These are phyloP conservation scores for Tympanuchus pallidicinctus DNA, from an alignment of 2,113 vertebrate genomes.

Conservation along the genomic window DNA sequence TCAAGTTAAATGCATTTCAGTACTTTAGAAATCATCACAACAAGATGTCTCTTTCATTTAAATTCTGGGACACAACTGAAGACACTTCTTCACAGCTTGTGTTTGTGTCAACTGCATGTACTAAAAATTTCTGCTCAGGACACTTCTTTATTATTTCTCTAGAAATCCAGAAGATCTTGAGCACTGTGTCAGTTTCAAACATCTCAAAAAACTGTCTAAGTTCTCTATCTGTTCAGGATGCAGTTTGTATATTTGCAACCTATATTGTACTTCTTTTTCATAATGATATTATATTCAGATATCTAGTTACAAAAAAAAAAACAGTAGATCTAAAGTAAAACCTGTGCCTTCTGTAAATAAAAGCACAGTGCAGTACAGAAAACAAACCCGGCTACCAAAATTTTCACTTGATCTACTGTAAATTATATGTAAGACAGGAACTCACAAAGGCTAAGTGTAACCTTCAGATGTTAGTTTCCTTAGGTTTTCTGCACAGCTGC, in stretches of 20 bases:
- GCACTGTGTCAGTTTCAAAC: background rate
- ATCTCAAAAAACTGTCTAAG: background rate
- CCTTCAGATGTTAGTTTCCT: background rate
- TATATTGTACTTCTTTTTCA: background rate
- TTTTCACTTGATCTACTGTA: background rate
- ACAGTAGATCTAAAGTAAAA: background rate
- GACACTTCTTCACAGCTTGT: background rate
- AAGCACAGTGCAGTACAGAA: background rate
- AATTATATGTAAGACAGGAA: background rate
- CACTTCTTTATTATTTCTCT: background rate
- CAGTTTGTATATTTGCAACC: background rate
- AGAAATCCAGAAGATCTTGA: background rate
- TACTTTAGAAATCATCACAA: background rate
- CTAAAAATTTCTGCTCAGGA: background rate
- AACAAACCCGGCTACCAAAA: background rate
- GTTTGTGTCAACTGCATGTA: background rate
- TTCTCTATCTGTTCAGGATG: background rate
- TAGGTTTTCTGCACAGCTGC: background rate
- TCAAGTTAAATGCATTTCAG: background rate
- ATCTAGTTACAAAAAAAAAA: background rate
- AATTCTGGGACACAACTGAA: background rate
- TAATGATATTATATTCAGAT: background rate
- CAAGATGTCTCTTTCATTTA: background rate
- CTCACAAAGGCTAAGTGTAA: rapidly evolving
- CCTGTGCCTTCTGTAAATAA: background rate